Evolutionary conservation across 2,113 vertebrate genomes (phyloP).

Genomic region (Stictonetta naevosa): DNA sequence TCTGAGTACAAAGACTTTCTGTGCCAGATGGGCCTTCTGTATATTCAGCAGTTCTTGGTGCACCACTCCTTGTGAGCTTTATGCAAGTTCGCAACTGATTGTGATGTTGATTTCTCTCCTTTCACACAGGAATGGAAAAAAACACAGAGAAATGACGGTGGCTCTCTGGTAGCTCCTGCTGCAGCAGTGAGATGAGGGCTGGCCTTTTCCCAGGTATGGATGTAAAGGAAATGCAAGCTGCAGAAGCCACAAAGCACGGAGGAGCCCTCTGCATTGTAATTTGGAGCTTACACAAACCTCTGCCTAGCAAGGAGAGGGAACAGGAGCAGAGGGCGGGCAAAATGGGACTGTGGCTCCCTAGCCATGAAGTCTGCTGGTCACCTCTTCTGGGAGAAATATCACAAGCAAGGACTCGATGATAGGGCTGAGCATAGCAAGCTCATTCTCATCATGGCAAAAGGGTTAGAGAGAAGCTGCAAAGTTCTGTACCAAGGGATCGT

Average conservation of each 20-base stretch:
- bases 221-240: neutral
- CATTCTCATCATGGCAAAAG: neutral
- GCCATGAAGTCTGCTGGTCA: neutral
- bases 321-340: neutral
- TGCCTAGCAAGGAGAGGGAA: neutral
- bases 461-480: neutral
- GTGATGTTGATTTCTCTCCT: neutral
- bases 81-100: neutral
- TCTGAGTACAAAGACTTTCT: neutral
- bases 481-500: neutral
- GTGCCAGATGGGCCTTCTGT: fast-evolving
- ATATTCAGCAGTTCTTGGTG: neutral
- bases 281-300: neutral
- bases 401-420: neutral
- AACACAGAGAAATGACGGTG: neutral
- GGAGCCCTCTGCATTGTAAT: neutral
- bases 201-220: neutral
- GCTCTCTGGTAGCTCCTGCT: neutral
- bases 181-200: fast-evolving
- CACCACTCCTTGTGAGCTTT: neutral
- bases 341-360: fast-evolving
- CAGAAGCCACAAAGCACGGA: neutral
- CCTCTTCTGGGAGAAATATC: neutral
- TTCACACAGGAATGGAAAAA: neutral
- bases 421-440: neutral